Evolutionary conservation across 2,888 invertebrate species (phyloP), one percentile per base, ranked within the genome.

Genomic region (Parapristionchus giblindavisi): DNA sequence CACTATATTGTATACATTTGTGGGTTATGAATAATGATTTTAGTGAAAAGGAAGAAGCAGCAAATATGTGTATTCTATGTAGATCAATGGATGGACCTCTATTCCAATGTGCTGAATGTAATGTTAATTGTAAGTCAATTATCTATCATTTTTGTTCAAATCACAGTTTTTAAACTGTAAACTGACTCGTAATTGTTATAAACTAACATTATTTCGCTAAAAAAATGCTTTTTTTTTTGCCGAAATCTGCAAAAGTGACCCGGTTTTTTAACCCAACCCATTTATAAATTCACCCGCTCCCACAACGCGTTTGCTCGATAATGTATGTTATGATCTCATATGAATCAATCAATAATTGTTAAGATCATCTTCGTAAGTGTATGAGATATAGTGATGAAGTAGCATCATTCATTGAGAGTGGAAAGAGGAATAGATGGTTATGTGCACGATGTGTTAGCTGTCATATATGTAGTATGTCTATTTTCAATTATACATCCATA

Each of bases 301-400:
- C n/a, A n/a, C n/a, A n/a, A 11, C 21, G 48, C 48, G 21, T 48
- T 11, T 48, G 11, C 48, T 14, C 21, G 14, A 48, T 48, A 21
- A 14, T 48, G 21, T 48, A 48, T 48, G 21, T 21, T 48, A 48
- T 48, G 48, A 48, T 48, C 11, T 48, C 48, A 14, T 48, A 14
- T 48, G 14, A 11, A 48, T 48, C 21, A n/a, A n/a, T n/a, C n/a
- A n/a, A n/a, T n/a, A n/a, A n/a, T 54, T 43, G 24, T 68, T 61
- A 56, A 79, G 79, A 76, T 54, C 79, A 79, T 40, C 40, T 77
- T 2, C 34, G n/a, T 8, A 73, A 76, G 27, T 79, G 79, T 24
- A 32, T 77, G 8, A 72, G 74, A 14, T 79, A 79, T 61, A 60
- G 68, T 3, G 52, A 36, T 3, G 76, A 73, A 1, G 4, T 68